A percentile compares a stretch with the other conserved stretches of the same genome.
phyloP scores from a whole-genome alignment of 35 echinoderm and acorn worm genomes.

The Heliocidaris erythrogramma region DNA sequence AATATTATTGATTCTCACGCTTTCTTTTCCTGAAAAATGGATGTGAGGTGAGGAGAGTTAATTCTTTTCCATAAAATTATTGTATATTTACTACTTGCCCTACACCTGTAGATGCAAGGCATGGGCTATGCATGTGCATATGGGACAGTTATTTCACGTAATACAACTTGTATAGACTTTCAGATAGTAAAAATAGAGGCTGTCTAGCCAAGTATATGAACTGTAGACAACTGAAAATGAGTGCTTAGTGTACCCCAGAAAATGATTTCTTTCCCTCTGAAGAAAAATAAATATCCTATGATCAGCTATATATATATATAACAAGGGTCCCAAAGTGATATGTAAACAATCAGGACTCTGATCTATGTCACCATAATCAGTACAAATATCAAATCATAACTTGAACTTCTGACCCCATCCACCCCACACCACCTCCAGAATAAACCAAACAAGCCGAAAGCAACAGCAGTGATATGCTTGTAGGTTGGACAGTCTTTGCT shows the following conservation, averaged over 20 bases:
- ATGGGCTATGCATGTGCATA: no score
- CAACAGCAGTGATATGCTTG: no score
- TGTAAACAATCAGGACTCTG: slow-evolving; percentile 32
- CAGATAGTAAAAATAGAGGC: no score
- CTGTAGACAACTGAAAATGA: no score
- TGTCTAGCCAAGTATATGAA: no score
- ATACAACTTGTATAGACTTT: no score
- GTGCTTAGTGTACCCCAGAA: no score
- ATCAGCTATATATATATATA: not conserved
- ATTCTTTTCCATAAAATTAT: no score
- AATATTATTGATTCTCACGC: not conserved
- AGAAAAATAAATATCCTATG: not conserved
- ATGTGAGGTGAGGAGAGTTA: not conserved
- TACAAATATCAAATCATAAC: slow-evolving; percentile 20
- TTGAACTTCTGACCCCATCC: slow-evolving; percentile 22
- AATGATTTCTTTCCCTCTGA: not conserved
- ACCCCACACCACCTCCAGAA: not conserved
- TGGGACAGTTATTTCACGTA: no score
- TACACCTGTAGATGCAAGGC: no score
- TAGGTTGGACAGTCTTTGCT: not conserved
- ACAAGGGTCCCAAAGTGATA: not conserved
- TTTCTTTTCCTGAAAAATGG: not conserved
- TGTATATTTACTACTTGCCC: no score
- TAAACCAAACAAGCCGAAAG: not conserved
- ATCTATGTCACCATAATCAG: slow-evolving; percentile 13